These are phyloP conservation scores for Macroramphosus scolopax DNA, from an alignment of 2,797 vertebrate genomes.

Conservation along the genomic window DNA sequence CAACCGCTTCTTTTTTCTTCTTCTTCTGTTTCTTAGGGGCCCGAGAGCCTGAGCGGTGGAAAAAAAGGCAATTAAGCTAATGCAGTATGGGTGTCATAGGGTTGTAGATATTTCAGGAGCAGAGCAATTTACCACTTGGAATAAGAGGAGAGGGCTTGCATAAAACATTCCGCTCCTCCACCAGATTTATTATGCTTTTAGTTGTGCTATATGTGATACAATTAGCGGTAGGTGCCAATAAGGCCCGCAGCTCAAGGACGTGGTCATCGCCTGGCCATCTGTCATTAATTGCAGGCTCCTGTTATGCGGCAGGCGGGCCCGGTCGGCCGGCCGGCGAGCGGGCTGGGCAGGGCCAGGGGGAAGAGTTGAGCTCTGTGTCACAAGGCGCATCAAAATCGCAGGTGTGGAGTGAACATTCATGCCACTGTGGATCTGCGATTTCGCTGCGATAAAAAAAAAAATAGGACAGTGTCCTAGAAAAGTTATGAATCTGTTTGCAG, in stretches of 20 bases:
- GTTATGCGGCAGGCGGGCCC: conserved; percentile 77
- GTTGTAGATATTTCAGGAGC: conserved; percentile 97
- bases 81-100: conserved; percentile 91
- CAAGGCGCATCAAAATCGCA: conserved; percentile 71
- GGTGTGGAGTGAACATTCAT: conserved; percentile 59
- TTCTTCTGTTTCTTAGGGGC: conserved; percentile 37
- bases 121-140: conserved; percentile 93
- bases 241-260: conserved; percentile 89
- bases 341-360: conserved; percentile 69
- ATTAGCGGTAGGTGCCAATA: conserved; percentile 94
- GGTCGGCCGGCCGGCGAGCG: conserved; percentile 56
- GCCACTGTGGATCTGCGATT: conserved; percentile 43
- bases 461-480: conserved; percentile 56
- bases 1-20: conserved; percentile 18
- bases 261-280: conserved; percentile 87
- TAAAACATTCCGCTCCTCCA: conserved; percentile 84
- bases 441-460: conserved; percentile 19
- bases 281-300: conserved; percentile 91
- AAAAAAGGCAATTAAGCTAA: conserved; percentile 96
- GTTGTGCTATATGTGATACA: conserved; percentile 94
- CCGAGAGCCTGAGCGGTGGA: conserved; percentile 53
- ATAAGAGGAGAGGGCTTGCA: conserved; percentile 87
- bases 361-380: conserved; percentile 66
- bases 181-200: conserved; percentile 99
- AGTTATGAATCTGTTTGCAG: conserved; percentile 6